phyloP scores from a whole-genome alignment of 2,113 vertebrate genomes.

The Vulpes vulpes region DNA sequence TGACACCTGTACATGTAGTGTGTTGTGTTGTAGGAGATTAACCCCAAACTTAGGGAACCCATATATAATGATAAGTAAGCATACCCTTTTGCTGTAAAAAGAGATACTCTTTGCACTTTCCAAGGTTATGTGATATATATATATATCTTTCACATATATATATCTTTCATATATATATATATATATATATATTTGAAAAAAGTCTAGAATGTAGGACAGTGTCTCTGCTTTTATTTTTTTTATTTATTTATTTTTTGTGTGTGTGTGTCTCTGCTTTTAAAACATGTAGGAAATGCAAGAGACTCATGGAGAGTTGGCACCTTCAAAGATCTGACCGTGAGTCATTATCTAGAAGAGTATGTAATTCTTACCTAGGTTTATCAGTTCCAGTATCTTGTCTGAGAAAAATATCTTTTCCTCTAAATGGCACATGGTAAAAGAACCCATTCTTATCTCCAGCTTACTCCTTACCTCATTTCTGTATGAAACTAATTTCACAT shows the following conservation, averaged over 20 bases:
- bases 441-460: background rate
- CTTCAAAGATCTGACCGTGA: background rate
- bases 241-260: no score
- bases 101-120: background rate
- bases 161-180: background rate
- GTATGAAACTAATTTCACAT: background rate
- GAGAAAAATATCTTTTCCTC: background rate
- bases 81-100: background rate
- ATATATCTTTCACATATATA: background rate
- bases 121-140: background rate
- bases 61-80: background rate
- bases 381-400: background rate
- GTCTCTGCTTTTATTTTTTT: background rate
- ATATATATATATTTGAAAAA: background rate
- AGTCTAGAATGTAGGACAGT: background rate
- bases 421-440: background rate
- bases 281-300: background rate
- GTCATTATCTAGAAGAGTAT: background rate
- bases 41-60: background rate
- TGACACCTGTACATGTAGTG: background rate
- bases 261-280: background rate
- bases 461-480: background rate
- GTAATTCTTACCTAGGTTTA: background rate
- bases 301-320: background rate
- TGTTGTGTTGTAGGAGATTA: background rate